Conservation (phyloP, 2,888 invertebrate genomes). For the Pediacus dermestoides region DNA sequence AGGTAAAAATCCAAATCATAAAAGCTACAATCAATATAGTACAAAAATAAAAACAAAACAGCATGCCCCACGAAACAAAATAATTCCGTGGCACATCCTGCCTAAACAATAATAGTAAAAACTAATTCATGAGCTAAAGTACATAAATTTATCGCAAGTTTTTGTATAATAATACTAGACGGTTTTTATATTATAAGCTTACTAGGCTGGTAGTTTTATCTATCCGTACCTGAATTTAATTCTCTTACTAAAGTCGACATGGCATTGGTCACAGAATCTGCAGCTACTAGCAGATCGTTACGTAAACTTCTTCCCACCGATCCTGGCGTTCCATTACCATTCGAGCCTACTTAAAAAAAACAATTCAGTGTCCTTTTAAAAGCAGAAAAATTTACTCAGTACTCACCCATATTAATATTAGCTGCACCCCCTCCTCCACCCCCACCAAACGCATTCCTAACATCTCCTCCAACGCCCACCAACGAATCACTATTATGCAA, state of each 20-base stretch:
- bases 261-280: constrained; percentile 96
- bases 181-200: constrained; percentile 12
- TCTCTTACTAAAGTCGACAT: constrained; percentile 97
- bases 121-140: constrained; percentile 3
- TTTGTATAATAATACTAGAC: constrained; percentile 24
- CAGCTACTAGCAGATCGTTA: constrained; percentile 89
- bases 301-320: constrained; percentile 62
- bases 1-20: constrained; percentile 14
- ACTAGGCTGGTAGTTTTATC: constrained; percentile 22
- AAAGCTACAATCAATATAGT: constrained; percentile 10
- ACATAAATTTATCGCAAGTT: constrained; percentile 8
- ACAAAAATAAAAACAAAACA: too few relatives aligned
- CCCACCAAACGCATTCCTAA: constrained; percentile 54
- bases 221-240: constrained; percentile 79
- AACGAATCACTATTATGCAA: constrained; percentile 48
- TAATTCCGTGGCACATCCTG: not conserved
- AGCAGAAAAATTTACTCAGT: constrained; percentile 2
- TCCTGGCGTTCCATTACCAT: constrained; percentile 47
- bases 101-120: too few relatives aligned
- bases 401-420: constrained; percentile 33
- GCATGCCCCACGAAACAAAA: too few relatives aligned
- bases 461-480: constrained; percentile 58
- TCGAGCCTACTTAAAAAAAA: constrained; percentile 30
- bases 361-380: not conserved
- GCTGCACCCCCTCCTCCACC: too few relatives aligned